These are phyloP conservation scores for Sycophila sp. DNA, from an alignment of 1,140 invertebrate species.

Conservation along the genomic window DNA sequence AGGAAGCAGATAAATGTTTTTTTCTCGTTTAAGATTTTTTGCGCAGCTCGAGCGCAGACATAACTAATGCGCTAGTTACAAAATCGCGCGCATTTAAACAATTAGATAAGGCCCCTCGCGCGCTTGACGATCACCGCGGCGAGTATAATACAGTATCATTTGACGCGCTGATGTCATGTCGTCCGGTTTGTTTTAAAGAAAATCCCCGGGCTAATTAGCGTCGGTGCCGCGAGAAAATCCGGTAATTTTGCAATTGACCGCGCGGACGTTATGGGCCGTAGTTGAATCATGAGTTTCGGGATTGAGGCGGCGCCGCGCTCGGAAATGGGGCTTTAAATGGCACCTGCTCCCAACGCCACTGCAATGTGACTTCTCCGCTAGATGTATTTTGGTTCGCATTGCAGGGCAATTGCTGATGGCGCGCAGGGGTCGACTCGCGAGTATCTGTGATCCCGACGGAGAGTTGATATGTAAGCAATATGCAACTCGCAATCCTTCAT, in stretches of 20 bases:
- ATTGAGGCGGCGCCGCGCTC: neutral
- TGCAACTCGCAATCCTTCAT: neutral
- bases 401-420: constrained; percentile 64
- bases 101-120: constrained; percentile 2
- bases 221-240: constrained; percentile 32
- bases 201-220: neutral
- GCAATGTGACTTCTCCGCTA: neutral
- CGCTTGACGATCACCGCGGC: constrained; percentile 6
- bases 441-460: constrained; percentile 65
- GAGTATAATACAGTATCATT: neutral
- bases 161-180: neutral
- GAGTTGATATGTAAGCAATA: constrained; percentile 66
- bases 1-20: no score
- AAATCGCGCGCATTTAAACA: neutral
- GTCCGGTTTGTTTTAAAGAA: neutral
- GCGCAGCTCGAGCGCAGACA: no score
- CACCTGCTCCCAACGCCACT: neutral
- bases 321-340: neutral
- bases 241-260: constrained; percentile 21
- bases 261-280: neutral
- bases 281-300: no score
- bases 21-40: no score
- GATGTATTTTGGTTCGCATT: constrained; percentile 51
- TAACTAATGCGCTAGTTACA: no score
- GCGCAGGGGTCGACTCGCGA: constrained; percentile 64